A percentile compares a stretch with the other conserved stretches of the same genome.
Evolutionary conservation across 2,797 vertebrate species (phyloP).

Genomic region (Choloepus didactylus): DNA sequence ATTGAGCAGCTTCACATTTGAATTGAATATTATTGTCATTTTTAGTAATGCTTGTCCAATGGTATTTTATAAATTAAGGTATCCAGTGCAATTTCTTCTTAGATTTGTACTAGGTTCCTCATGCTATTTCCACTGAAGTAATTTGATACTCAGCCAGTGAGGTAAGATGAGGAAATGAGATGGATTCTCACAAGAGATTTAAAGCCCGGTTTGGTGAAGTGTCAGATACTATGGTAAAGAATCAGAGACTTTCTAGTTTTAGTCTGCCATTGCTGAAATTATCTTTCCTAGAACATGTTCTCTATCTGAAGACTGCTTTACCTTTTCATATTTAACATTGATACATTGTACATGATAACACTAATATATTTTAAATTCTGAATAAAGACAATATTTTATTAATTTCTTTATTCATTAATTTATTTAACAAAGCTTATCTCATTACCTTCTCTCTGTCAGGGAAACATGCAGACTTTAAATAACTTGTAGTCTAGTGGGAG

Average conservation of each 20-base stretch:
- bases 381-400: not conserved
- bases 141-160: not conserved
- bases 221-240: not conserved
- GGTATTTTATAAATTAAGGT: constrained; percentile 40
- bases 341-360: not conserved
- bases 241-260: not conserved
- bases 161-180: not conserved
- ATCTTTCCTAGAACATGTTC: constrained; percentile 1
- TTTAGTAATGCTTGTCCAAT: not conserved
- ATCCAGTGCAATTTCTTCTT: constrained; percentile 1
- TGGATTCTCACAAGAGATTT: not conserved
- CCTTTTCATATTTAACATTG: not conserved
- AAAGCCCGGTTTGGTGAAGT: not conserved
- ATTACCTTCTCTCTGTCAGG: not conserved
- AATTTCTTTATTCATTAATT: not conserved
- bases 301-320: not conserved
- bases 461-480: not conserved
- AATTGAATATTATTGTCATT: not conserved
- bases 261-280: not conserved
- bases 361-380: not conserved
- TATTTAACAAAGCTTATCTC: not conserved
- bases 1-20: not conserved
- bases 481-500: not conserved
- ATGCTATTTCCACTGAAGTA: not conserved
- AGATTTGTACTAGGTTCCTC: not conserved